A percentile compares a stretch with the other conserved stretches of the same genome.
phyloP scores from a whole-genome alignment of 2,113 vertebrate genomes.

The Micronycteris hirsuta region DNA sequence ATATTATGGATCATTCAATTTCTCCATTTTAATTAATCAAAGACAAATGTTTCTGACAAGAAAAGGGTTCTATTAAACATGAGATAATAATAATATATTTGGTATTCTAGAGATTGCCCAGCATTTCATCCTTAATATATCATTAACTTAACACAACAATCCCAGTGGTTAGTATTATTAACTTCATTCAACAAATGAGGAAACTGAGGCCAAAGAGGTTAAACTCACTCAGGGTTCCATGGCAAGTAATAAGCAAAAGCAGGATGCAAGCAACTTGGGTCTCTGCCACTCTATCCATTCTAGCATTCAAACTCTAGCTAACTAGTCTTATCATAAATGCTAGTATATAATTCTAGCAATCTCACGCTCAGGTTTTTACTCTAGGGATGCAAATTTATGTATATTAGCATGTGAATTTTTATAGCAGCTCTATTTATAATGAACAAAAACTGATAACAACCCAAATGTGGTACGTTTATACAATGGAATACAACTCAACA shows the following conservation, averaged over 20 bases:
- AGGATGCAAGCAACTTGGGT: constrained; percentile 19
- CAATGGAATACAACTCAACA: not conserved
- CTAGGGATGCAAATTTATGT: constrained; percentile 2
- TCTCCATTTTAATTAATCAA: constrained; percentile 32
- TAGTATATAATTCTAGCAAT: constrained; percentile 23
- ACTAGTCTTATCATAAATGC: not conserved
- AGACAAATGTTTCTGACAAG: constrained; percentile 8
- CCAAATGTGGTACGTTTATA: not conserved
- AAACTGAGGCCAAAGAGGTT: constrained; percentile 11
- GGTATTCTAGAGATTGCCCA: not conserved
- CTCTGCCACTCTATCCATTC: constrained; percentile 9
- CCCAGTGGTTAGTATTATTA: not conserved
- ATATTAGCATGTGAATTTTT: constrained; percentile 13
- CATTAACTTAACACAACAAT: constrained; percentile 26
- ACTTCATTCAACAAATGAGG: constrained; percentile 3
- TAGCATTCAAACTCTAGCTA: constrained; percentile 29
- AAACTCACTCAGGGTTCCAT: constrained; percentile 1
- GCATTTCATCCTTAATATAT: constrained; percentile 32
- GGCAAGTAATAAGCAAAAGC: not conserved
- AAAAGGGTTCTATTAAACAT: constrained; percentile 9
- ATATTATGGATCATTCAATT: not conserved
- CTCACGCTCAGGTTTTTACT: not conserved
- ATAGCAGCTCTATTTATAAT: constrained; percentile 16
- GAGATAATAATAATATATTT: constrained; percentile 1
- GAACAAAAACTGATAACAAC: constrained; percentile 16